Evolutionary conservation across 1,140 invertebrate genomes (phyloP).

Genomic region (Halyomorpha halys): DNA sequence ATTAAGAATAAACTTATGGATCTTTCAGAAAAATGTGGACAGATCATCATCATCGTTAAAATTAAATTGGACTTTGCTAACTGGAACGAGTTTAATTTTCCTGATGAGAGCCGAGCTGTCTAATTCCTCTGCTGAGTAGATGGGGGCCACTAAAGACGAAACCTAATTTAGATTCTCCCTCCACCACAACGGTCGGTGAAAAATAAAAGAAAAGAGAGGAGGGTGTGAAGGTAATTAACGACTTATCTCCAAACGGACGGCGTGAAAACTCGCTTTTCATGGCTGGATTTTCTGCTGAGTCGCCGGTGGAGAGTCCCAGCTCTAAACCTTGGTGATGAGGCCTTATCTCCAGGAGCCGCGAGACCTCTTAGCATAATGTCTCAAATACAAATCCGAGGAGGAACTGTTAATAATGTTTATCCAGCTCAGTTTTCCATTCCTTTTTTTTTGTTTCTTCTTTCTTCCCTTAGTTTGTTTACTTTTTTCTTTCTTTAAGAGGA

Average conservation of each 20-base stretch:
- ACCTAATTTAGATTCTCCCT: too few relatives aligned
- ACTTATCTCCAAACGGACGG: not conserved
- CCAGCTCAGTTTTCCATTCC: not conserved
- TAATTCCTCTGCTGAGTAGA: too few relatives aligned
- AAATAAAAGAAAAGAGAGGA: not conserved
- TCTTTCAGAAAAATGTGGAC: too few relatives aligned
- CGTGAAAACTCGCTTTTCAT: not conserved
- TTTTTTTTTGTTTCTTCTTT: not conserved
- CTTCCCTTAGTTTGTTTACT: not conserved
- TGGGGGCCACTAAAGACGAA: too few relatives aligned
- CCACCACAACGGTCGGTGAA: too few relatives aligned
- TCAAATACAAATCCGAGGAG: not conserved
- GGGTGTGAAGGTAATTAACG: not conserved
- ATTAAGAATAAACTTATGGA: too few relatives aligned
- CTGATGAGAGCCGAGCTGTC: too few relatives aligned
- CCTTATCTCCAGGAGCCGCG: not conserved
- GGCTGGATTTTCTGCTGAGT: not conserved
- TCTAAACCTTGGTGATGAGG: not conserved
- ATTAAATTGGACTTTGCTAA: too few relatives aligned
- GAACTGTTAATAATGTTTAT: not conserved
- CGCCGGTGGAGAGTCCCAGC: not conserved
- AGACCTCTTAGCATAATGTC: slow-evolving; percentile 1
- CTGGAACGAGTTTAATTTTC: too few relatives aligned
- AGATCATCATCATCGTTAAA: too few relatives aligned
- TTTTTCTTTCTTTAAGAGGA: not conserved